A percentile compares a stretch with the other conserved stretches of the same genome.
These are phyloP conservation scores for Trichonephila inaurata DNA, from an alignment of 1,140 invertebrate genomes.

Conservation along the genomic window DNA sequence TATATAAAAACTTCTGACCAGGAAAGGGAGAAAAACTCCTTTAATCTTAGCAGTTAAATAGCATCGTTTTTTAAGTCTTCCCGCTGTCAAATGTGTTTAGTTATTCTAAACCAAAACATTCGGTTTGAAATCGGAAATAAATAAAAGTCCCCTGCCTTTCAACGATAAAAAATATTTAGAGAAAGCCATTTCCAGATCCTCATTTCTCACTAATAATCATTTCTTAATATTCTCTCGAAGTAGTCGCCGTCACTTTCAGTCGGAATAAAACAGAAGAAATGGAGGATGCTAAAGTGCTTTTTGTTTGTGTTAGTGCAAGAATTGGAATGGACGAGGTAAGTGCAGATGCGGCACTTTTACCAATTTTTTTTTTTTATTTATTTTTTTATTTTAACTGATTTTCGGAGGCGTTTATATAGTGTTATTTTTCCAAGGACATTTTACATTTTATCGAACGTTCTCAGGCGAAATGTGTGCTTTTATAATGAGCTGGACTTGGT, in stretches of 20 bases:
- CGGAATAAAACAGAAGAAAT: slow-evolving; percentile 31
- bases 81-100: not conserved
- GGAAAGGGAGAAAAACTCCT: not conserved
- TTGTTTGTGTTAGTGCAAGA: not conserved
- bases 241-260: not conserved
- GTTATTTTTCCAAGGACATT: not conserved
- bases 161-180: not conserved
- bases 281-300: slow-evolving; percentile 39
- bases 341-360: not conserved
- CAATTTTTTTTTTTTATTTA: no score
- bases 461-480: not conserved
- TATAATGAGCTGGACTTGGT: not conserved
- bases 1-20: not conserved
- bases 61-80: not conserved
- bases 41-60: not conserved
- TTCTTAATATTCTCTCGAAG: slow-evolving; percentile 16
- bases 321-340: slow-evolving; percentile 4
- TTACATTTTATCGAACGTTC: not conserved
- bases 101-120: not conserved
- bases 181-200: not conserved
- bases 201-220: slow-evolving; percentile 49
- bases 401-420: not conserved
- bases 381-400: not conserved
- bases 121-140: slow-evolving; percentile 7
- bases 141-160: not conserved